Evolutionary conservation across 2,113 vertebrate genomes (phyloP), one percentile per base, ranked within the genome.

Genomic region (Sceloporus undulatus): DNA sequence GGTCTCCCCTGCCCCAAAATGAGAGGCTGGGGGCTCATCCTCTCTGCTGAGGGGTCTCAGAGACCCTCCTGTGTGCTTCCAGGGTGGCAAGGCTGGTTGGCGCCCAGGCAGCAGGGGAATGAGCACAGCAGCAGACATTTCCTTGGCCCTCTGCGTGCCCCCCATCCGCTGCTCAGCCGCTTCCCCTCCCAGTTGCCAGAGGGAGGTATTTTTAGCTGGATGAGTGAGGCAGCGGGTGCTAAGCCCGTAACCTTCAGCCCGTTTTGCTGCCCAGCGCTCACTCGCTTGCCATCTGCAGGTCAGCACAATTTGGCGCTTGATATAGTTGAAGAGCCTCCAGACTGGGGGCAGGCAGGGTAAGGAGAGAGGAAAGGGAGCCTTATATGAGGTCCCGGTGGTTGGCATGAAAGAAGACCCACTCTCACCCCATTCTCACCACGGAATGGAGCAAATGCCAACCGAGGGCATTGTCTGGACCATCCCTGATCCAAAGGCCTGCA

Each of bases 171-270:
- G n/a, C 6, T 42, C 27, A n/a, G 23, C 18, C 16, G 18, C 19
- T 19, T 19, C 65, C 65, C 0, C 25, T 88, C 66, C 86, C 88
- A 92, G 90, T 91, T 91, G 93, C 92, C 21, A 80, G 19, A 74
- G 0, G 0, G 21, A 5, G 54, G 27, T 96, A 95, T 95, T 96
- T 96, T 96, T 96, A 95, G 92, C 90, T 29, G 3, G 9, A 0
- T 0, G 94, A 34, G 82, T 89, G 89, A 86, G 19, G 2, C 34
- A 1, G 1, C 85, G 92, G 91, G 90, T 90, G 88, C 82, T 93
- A 94, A 95, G 93, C 92, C 94, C 90, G 0, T 95, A 91, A 95
- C 88, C 92, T 94, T 96, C 52, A 71, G 52, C 91, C 93, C 89
- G 89, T 93, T 93, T 94, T 19, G 9, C 87, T 80, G 23, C 14